A percentile compares a stretch with the other conserved stretches of the same genome.
Evolutionary conservation across 2,113 vertebrate species (phyloP).

Genomic region (Leucopternis melanops): DNA sequence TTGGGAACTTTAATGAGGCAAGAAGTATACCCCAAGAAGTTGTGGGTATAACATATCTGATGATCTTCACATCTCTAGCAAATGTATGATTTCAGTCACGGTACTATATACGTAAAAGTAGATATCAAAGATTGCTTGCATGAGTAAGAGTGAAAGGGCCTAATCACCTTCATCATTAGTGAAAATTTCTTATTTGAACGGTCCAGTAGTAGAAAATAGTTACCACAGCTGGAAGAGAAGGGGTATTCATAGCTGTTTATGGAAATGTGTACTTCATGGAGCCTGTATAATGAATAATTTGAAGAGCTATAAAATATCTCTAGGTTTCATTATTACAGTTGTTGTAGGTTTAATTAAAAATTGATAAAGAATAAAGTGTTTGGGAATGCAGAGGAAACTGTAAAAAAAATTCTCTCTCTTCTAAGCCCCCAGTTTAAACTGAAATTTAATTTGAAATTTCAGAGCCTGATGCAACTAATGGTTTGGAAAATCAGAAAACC

Average conservation of each 20-base stretch:
- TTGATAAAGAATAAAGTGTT: neutral
- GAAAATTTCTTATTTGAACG: neutral
- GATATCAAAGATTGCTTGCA: neutral
- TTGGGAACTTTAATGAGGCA: neutral
- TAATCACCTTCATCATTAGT: neutral
- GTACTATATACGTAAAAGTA: neutral
- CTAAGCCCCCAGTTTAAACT: neutral
- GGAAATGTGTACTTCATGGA: neutral
- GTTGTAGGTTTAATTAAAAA: neutral
- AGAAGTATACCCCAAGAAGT: neutral
- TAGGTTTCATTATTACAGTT: neutral
- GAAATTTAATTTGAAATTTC: slow-evolving; percentile 4
- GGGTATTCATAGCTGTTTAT: neutral
- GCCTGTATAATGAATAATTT: neutral
- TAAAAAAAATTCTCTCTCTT: neutral
- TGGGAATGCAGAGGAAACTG: neutral
- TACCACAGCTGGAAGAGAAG: neutral
- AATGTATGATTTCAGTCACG: neutral
- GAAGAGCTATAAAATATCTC: neutral
- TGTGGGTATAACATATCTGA: neutral
- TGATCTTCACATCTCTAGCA: neutral
- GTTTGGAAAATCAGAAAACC: slow-evolving; percentile 4
- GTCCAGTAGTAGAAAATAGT: neutral
- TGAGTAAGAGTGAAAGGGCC: neutral
- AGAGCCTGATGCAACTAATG: neutral